phyloP scores from a whole-genome alignment of 1,140 invertebrate genomes.

The Cepaea nemoralis region DNA sequence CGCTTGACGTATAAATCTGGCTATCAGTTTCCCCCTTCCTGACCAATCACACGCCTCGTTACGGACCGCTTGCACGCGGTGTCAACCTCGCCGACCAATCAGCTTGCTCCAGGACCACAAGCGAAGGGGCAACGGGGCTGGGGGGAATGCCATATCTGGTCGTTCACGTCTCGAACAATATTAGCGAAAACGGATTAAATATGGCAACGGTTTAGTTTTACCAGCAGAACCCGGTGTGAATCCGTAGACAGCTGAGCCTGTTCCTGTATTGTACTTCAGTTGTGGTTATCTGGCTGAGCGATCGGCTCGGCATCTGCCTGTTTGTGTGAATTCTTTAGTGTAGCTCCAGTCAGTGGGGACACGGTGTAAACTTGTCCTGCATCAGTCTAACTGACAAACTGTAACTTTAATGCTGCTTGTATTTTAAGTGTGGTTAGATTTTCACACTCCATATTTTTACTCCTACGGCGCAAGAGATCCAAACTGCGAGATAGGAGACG shows the following conservation, averaged over 20 bases:
- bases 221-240: background rate
- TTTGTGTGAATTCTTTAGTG: no score
- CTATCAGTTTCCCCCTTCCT: background rate
- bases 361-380: no score
- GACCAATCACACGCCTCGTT: slow-evolving; percentile 25
- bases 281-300: no score
- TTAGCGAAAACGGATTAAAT: slow-evolving; percentile 2
- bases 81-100: slow-evolving; percentile 23
- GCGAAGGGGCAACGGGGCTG: background rate
- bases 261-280: no score
- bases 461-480: no score
- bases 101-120: background rate
- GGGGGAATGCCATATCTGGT: background rate
- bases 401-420: no score
- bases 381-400: no score
- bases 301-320: no score
- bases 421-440: no score
- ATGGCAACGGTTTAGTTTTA: background rate
- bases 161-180: background rate
- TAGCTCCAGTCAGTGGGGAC: no score
- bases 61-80: slow-evolving; percentile 21
- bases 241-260: background rate
- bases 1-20: slow-evolving; percentile 20
- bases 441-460: no score
- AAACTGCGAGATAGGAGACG: no score